phyloP scores from a whole-genome alignment of 2,888 invertebrate species.

The Pelosia muscerda region DNA sequence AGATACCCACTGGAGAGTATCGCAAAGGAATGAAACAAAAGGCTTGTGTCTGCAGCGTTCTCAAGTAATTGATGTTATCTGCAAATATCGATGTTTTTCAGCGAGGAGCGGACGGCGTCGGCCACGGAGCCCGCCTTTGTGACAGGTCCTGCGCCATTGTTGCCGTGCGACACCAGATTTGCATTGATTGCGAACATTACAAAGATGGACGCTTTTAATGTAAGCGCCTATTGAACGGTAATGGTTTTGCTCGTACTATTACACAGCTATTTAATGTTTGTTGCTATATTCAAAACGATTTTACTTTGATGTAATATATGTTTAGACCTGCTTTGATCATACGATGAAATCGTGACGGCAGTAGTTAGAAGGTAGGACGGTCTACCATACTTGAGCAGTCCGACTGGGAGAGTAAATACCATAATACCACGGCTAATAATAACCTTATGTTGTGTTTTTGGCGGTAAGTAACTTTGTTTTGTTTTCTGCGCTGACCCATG shows the following conservation, averaged over 20 bases:
- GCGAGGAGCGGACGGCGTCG: not conserved
- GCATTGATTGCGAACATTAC: slow-evolving; percentile 22
- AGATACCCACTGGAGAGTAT: slow-evolving; percentile 47
- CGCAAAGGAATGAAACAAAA: slow-evolving; percentile 45
- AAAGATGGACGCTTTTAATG: slow-evolving; percentile 19
- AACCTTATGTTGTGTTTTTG: too few species aligned
- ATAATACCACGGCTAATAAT: too few species aligned
- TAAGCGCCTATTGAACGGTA: slow-evolving; percentile 7
- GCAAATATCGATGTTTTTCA: slow-evolving; percentile 55
- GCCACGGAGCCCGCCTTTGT: slow-evolving; percentile 16
- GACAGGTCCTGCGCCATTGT: slow-evolving; percentile 11
- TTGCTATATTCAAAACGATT: not conserved
- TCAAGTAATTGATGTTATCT: slow-evolving; percentile 63
- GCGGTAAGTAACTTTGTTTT: too few species aligned
- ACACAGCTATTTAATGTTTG: not conserved
- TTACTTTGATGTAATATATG: not conserved
- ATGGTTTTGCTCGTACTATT: not conserved
- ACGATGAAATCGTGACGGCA: not conserved
- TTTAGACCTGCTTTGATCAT: not conserved
- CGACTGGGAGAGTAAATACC: too few species aligned
- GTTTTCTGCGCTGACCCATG: too few species aligned
- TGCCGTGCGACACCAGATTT: slow-evolving; percentile 8
- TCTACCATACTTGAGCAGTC: too few species aligned
- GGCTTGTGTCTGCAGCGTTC: slow-evolving; percentile 17
- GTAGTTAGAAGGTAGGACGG: too few species aligned